phyloP scores from a whole-genome alignment of 2,113 vertebrate genomes.

The Albula glossodonta region DNA sequence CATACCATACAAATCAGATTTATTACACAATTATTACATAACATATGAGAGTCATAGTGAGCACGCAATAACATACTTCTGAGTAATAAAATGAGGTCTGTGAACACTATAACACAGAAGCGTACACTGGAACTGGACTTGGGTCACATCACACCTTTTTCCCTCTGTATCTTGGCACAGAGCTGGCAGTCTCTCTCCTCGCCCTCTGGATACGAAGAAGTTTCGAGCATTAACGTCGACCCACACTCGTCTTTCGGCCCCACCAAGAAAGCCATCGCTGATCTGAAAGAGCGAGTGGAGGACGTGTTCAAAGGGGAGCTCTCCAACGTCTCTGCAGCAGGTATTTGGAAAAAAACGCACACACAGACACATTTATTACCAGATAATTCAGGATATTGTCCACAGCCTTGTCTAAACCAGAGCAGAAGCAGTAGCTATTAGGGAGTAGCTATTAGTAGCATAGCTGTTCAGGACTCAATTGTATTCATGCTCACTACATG shows the following conservation, averaged over 20 bases:
- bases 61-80: too few relatives aligned
- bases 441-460: too few relatives aligned
- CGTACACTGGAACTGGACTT: background rate
- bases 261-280: constrained; percentile 67
- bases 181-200: constrained; percentile 72
- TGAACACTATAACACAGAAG: too few relatives aligned
- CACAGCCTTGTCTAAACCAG: too few relatives aligned
- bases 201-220: constrained; percentile 73
- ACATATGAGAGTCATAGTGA: too few relatives aligned
- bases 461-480: too few relatives aligned
- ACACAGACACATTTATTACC: background rate
- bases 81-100: too few relatives aligned
- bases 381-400: too few relatives aligned
- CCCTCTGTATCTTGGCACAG: constrained; percentile 38
- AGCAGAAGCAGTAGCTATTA: too few relatives aligned
- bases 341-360: constrained; percentile 35
- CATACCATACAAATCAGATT: too few relatives aligned
- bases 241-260: constrained; percentile 68
- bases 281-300: constrained; percentile 68
- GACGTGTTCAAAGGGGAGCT: constrained; percentile 66
- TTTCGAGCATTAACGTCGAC: constrained; percentile 61
- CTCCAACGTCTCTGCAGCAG: constrained; percentile 64
- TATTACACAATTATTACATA: too few relatives aligned
- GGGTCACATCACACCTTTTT: background rate
- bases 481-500: too few relatives aligned